Evolutionary conservation across 2,888 invertebrate species (phyloP).

Genomic region (Leuctra nigra): DNA sequence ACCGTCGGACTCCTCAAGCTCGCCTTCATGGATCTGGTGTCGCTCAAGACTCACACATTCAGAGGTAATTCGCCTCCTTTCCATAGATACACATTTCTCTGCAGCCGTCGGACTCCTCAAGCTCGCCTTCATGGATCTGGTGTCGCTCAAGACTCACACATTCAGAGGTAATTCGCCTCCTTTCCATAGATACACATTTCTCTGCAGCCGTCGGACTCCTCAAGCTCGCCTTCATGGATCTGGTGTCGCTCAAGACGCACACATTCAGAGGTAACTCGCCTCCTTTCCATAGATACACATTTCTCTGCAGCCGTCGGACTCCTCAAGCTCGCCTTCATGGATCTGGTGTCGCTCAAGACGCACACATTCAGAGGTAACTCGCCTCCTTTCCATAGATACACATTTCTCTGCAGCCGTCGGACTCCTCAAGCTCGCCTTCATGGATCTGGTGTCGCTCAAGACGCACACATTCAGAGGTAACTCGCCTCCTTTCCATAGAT

Average conservation of each 20-base stretch:
- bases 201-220: constrained; percentile 78
- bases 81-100: too few species aligned
- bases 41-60: constrained; percentile 64
- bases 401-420: too few species aligned
- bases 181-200: too few species aligned
- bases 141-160: constrained; percentile 59
- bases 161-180: too few species aligned
- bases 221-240: constrained; percentile 77
- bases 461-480: constrained; percentile 72
- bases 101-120: constrained; percentile 78
- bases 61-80: too few species aligned
- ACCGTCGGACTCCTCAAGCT: constrained; percentile 75
- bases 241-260: constrained; percentile 59
- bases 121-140: constrained; percentile 76
- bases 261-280: constrained; percentile 80
- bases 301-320: too few species aligned
- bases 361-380: constrained; percentile 76
- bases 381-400: too few species aligned
- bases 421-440: constrained; percentile 70
- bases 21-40: constrained; percentile 75
- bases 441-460: constrained; percentile 67
- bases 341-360: constrained; percentile 60
- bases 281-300: too few species aligned
- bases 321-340: constrained; percentile 78
- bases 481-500: too few species aligned